Evolutionary conservation across 2,888 invertebrate species (phyloP).

Genomic region (Napeogenes sylphis): DNA sequence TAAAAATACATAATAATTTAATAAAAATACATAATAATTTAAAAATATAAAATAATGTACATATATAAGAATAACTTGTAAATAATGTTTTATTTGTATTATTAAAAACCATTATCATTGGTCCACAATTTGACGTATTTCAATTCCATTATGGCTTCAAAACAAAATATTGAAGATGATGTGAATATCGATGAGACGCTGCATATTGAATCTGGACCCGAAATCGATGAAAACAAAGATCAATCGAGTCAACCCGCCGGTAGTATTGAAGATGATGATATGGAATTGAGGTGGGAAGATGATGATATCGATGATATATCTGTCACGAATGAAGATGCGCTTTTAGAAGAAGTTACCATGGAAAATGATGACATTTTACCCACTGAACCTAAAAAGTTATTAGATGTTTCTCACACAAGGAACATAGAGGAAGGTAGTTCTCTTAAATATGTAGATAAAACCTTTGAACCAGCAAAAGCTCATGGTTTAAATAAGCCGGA

Average conservation of each 20-base stretch:
- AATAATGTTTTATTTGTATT: background rate
- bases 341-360: conserved; percentile 27
- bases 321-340: conserved; percentile 24
- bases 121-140: background rate
- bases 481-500: conserved; percentile 57
- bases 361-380: conserved; percentile 1
- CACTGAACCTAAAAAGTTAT: background rate
- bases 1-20: no score
- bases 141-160: background rate
- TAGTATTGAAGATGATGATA: conserved; percentile 43
- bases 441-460: conserved; percentile 12
- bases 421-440: conserved; percentile 12
- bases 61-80: background rate
- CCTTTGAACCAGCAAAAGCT: conserved; percentile 23
- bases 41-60: no score
- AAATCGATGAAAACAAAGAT: background rate
- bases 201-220: no score
- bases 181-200: background rate
- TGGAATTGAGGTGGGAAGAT: conserved; percentile 54
- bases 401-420: conserved; percentile 3
- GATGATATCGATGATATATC: conserved; percentile 36
- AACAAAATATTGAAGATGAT: background rate
- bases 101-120: background rate
- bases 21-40: no score
- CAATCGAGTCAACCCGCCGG: background rate